Conservation (phyloP, 2,888 invertebrate genomes). For the Drosophila neonasuta region DNA sequence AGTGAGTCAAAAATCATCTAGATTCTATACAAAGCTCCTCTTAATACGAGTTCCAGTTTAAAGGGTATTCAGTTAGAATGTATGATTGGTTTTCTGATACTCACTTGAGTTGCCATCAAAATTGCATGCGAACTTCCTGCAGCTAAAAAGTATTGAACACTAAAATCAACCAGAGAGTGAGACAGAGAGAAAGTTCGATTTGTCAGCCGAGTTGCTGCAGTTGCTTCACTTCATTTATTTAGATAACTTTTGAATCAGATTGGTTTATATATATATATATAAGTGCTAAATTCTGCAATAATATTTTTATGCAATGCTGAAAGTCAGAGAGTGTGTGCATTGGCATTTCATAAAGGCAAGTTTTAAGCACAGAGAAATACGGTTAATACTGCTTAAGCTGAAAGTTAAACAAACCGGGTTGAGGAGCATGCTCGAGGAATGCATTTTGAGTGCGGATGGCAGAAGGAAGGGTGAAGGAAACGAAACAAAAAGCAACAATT, state of each 20-base stretch:
- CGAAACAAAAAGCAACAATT: constrained; percentile 56
- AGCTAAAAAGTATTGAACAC: constrained; percentile 5
- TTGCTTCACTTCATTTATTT: constrained; percentile 39
- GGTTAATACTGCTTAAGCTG: constrained; percentile 25
- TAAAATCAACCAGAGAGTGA: constrained; percentile 22
- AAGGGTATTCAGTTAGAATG: constrained; percentile 7
- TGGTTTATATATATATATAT: constrained; percentile 14
- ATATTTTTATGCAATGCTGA: constrained; percentile 19
- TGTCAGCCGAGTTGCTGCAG: constrained; percentile 19
- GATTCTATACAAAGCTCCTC: too few relatives aligned
- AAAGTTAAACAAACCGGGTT: constrained; percentile 37
- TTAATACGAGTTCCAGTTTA: background rate
- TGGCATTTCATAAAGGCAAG: constrained; percentile 9
- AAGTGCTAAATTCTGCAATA: constrained; percentile 9
- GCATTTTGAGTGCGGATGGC: background rate
- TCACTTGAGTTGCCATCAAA: constrained; percentile 31
- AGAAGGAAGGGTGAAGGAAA: constrained; percentile 1
- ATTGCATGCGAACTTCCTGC: constrained; percentile 39
- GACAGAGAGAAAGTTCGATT: constrained; percentile 1
- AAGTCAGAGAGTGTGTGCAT: constrained; percentile 25
- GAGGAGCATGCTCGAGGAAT: background rate
- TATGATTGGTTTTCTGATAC: constrained; percentile 37
- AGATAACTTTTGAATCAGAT: constrained; percentile 27
- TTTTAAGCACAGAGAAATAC: constrained; percentile 23
- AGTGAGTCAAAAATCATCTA: too few relatives aligned